phyloP scores from a whole-genome alignment of 2,113 vertebrate species.

The Chionomys nivalis region DNA sequence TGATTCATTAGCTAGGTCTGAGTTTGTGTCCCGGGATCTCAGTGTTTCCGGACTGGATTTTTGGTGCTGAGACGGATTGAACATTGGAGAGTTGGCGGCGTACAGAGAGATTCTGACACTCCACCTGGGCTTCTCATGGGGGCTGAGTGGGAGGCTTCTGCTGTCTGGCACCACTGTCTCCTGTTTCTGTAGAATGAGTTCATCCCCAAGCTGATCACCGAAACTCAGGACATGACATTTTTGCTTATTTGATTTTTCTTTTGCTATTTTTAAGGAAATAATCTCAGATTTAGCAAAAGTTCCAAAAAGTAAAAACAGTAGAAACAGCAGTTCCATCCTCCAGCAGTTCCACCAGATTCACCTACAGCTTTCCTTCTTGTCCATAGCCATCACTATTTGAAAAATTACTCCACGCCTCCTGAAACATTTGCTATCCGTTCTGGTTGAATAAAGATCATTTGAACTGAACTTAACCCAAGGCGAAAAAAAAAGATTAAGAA shows the following conservation, averaged over 20 bases:
- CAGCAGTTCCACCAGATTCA: neutral
- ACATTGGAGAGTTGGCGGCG: neutral
- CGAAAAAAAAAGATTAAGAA: slow-evolving; percentile 23
- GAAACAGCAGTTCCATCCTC: neutral
- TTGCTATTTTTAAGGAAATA: neutral
- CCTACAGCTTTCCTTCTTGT: neutral
- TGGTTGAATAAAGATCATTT: neutral
- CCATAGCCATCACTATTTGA: neutral
- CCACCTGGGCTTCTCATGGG: neutral
- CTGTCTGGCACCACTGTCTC: neutral
- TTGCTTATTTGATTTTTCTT: neutral
- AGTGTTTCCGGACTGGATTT: neutral
- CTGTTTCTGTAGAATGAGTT: neutral
- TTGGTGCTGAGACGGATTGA: neutral
- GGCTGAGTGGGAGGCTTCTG: too few relatives aligned
- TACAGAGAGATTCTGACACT: neutral
- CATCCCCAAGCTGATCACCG: neutral
- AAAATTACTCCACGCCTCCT: neutral
- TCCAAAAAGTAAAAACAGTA: neutral
- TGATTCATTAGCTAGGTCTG: neutral
- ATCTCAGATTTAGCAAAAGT: neutral
- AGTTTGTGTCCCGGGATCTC: neutral
- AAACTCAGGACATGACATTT: neutral
- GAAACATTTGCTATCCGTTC: neutral
- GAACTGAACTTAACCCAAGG: neutral